Evolutionary conservation across 2,797 vertebrate species (phyloP), one percentile per base, ranked within the genome.

Genomic region (Carapus acus): DNA sequence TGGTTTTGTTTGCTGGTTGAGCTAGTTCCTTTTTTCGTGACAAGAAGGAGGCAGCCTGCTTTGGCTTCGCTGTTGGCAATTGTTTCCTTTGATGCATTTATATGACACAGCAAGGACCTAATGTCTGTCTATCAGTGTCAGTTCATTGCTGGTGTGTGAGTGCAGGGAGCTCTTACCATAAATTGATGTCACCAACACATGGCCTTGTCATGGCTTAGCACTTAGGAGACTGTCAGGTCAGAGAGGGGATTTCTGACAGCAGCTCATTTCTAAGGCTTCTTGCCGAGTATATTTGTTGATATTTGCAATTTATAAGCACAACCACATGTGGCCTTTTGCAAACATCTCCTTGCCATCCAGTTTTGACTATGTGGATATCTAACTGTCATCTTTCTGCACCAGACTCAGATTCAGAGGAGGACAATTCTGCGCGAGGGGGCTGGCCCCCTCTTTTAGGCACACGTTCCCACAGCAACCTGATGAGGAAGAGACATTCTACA

Each of bases 341-440:
- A 15, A 15, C 12, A 22, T 17, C 53, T 21, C 39, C 58, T 51
- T 13, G 37, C 8, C 59, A 40, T 62, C 33, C 21, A 7, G 6
- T 40, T 16, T 19, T 42, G 29, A 23, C 20, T 11, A 20, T 41
- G 36, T 42, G 6, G 56, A 43, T 74, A 33, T 69, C 65, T 82
- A 67, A 83, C 64, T 11, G 2, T 22, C 29, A 58, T 79, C 44
- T 84, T 69, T 83, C 70, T 58, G 57, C 67, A 53, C 70, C 89
- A 98, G 96, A 96, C 91, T 95, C 96, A 0, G 94, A 98, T 78
- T 93, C 95, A 8, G 96, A 97, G 81, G 93, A 88, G 54, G 92
- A 91, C 46, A 87, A 80, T 77, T 89, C 87, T 29, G 63, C 90
- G 73, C 91, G 86, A 83, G 89, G 91, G 5, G 90, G 89, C 85